Evolutionary conservation across 2,888 invertebrate genomes (phyloP), one percentile per base, ranked within the genome.

Genomic region (Microctonus brassicae): DNA sequence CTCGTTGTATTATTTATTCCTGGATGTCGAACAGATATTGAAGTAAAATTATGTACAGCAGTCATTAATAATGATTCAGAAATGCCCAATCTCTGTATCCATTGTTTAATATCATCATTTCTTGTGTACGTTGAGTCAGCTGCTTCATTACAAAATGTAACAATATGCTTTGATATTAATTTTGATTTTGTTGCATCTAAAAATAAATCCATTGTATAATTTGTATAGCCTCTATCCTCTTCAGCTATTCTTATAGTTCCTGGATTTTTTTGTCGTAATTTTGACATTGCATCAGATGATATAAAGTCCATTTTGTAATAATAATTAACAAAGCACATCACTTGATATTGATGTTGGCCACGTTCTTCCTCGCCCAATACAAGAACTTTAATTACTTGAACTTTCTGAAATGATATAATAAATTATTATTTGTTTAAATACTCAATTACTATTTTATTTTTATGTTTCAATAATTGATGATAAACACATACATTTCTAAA

Each of bases 201-300:
- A 89, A 94, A 93, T 67, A 95, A 92, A 79, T 96, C 95, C 90
- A 97, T 93, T 3, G 94, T 94, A 77, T 93, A 93, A 84, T 94
- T 95, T 62, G 94, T 93, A 84, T 94, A 93, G 2, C 96, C 96
- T 77, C 93, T 92, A 83, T 97, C 96, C 82, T 97, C 97, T 85
- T 98, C 98, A 0, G 97, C 96, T 0, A 93, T 92, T 36, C 98
- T 91, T 52, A 97, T 93, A 17, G 96, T 95, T 72, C 94, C 94
- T 4, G 96, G 95, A 88, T 96, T 96, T 88, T 92, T 92, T 81
- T 98, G 98, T 86, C 97, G 91, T 64, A 98, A 89, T 87, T 98
- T 98, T 39, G 97, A 95, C 96, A 98, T 97, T 22, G 97, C 97
- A 89, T 98, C 98, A 4, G 97, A 95, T 4, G 97, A 96, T 83